These are phyloP conservation scores for Oncorhynchus keta DNA, from an alignment of 2,113 vertebrate genomes.

Conservation along the genomic window DNA sequence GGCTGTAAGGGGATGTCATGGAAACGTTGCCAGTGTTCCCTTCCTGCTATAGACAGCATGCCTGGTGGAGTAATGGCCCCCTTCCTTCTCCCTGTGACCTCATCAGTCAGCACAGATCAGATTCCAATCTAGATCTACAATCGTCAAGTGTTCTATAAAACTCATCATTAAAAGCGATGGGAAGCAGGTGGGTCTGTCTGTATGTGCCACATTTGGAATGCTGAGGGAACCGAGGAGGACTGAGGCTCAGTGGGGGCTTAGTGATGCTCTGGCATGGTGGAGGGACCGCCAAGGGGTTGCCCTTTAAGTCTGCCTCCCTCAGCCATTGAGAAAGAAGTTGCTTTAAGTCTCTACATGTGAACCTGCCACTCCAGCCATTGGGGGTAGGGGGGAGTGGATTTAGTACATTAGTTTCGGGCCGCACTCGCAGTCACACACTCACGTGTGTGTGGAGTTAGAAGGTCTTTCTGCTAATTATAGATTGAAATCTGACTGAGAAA, in stretches of 20 bases:
- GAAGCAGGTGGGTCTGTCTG: constrained; percentile 57
- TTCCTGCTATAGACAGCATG: background rate
- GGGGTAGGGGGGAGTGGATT: constrained; percentile 62
- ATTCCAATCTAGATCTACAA: constrained; percentile 26
- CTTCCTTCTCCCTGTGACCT: constrained; percentile 13
- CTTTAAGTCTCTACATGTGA: constrained; percentile 74
- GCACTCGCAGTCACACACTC: constrained; percentile 67
- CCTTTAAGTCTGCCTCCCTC: constrained; percentile 53
- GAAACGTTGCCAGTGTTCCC: constrained; percentile 46
- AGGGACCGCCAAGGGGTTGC: constrained; percentile 31
- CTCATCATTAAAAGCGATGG: constrained; percentile 44
- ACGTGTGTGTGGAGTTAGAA: constrained; percentile 71
- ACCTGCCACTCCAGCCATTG: constrained; percentile 70
- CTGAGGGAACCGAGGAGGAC: background rate
- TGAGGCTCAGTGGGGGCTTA: constrained; percentile 41
- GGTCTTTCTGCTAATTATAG: constrained; percentile 88
- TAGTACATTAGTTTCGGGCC: constrained; percentile 74
- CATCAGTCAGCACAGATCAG: constrained; percentile 26
- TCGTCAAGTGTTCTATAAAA: constrained; percentile 53
- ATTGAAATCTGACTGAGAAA: constrained; percentile 89
- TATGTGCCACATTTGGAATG: constrained; percentile 52
- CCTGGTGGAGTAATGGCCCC: background rate
- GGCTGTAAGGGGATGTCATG: constrained; percentile 40
- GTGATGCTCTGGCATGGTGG: constrained; percentile 12
- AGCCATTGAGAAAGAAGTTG: constrained; percentile 53